Evolutionary conservation across 2,888 invertebrate genomes (phyloP).

Genomic region (Emmelina monodactyla): DNA sequence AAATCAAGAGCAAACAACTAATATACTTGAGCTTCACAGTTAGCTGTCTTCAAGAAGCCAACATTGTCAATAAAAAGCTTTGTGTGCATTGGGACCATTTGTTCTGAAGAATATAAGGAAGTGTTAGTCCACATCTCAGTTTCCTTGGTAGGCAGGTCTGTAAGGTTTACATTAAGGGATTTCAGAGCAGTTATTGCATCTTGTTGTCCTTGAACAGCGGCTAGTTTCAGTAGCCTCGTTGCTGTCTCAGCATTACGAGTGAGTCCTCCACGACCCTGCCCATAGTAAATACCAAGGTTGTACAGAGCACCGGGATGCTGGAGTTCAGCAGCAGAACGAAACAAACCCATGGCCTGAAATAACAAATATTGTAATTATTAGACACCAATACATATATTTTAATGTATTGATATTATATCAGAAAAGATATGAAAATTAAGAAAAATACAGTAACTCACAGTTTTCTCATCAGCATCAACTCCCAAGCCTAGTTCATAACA

Average conservation of each 20-base stretch:
- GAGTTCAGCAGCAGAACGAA: constrained; percentile 67
- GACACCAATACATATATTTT: neutral
- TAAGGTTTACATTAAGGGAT: constrained; percentile 26
- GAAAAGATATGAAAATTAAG: neutral
- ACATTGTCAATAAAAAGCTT: constrained; percentile 43
- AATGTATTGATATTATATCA: neutral
- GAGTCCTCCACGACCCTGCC: constrained; percentile 70
- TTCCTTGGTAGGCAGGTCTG: neutral
- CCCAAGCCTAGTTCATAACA: constrained; percentile 76
- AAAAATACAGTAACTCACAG: constrained; percentile 36
- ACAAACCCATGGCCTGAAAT: constrained; percentile 70
- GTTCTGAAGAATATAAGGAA: constrained; percentile 19
- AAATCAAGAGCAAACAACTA: constrained; percentile 18
- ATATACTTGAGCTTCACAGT: constrained; percentile 27
- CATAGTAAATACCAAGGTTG: constrained; percentile 73
- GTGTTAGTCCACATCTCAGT: neutral
- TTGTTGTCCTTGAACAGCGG: constrained; percentile 67
- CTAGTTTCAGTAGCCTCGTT: constrained; percentile 52
- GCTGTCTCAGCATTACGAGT: constrained; percentile 55
- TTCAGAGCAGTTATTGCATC: constrained; percentile 64
- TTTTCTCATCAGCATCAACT: constrained; percentile 62
- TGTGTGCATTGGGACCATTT: constrained; percentile 35
- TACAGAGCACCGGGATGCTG: constrained; percentile 73
- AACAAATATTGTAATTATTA: neutral
- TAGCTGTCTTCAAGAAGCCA: constrained; percentile 24